Evolutionary conservation across 2,113 vertebrate species (phyloP).

Genomic region (Zingel zingel): DNA sequence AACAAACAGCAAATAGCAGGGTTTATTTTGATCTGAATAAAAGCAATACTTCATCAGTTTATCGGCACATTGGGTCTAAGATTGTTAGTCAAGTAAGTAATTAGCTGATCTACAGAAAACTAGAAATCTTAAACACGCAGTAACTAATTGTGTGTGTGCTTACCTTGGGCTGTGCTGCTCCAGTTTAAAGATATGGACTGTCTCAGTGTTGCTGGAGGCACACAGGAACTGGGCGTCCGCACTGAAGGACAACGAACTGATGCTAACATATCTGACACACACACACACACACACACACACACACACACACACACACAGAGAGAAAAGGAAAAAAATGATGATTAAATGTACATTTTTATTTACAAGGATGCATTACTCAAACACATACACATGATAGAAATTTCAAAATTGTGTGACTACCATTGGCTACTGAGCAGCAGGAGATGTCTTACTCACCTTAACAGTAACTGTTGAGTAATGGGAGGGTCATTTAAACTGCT

Average conservation of each 20-base stretch:
- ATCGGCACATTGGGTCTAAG: neutral
- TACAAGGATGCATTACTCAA: no score
- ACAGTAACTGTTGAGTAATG: conserved; percentile 17
- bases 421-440: conserved; percentile 1
- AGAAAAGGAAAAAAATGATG: neutral
- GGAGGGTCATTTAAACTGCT: conserved; percentile 6
- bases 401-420: neutral
- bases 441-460: conserved; percentile 16
- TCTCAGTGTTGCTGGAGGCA: conserved; percentile 96
- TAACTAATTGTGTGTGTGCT: conserved; percentile 19
- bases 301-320: neutral
- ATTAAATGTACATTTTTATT: neutral
- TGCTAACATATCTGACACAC: conserved; percentile 91
- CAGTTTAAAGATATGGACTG: conserved; percentile 95
- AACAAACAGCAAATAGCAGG: neutral
- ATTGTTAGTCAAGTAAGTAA: neutral
- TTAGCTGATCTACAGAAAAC: neutral
- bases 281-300: neutral
- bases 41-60: neutral
- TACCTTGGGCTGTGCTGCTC: conserved; percentile 91
- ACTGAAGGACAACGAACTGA: conserved; percentile 94
- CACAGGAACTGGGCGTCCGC: conserved; percentile 95
- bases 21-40: conserved; percentile 9
- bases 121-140: neutral
- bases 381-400: no score